Conservation (phyloP, 37 sponge, comb jelly and placozoan species). For the Geodia barretti region DNA sequence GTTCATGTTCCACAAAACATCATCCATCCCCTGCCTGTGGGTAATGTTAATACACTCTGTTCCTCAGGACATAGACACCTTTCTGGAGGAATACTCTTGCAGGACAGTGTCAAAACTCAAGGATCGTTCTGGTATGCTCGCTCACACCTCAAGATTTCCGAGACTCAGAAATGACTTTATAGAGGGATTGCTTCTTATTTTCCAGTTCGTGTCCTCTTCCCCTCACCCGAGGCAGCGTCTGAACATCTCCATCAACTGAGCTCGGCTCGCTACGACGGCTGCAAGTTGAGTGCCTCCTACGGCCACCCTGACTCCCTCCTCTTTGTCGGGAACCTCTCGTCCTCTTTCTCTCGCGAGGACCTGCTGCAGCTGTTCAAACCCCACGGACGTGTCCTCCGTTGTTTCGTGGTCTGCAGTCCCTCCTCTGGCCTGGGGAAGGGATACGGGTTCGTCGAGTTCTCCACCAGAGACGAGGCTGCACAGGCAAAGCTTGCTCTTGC, state of each 20-base stretch:
- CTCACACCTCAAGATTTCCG: not conserved
- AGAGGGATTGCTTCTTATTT: not conserved
- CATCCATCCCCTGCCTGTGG: too few relatives aligned
- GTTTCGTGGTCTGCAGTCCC: conserved; percentile 54
- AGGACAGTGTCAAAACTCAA: conserved; percentile 18
- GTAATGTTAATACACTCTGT: not conserved
- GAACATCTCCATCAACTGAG: conserved; percentile 21
- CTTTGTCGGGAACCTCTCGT: conserved; percentile 78
- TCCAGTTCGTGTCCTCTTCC: conserved; percentile 33
- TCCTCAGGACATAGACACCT: not conserved
- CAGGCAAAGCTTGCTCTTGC: conserved; percentile 65
- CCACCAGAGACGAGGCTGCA: conserved; percentile 51
- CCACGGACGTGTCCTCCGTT: conserved; percentile 59
- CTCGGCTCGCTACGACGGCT: not conserved
- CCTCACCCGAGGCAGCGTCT: conserved; percentile 5
- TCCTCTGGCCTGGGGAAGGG: conserved; percentile 56
- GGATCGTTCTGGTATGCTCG: conserved; percentile 17
- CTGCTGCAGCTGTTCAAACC: conserved; percentile 37
- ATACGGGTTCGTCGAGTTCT: conserved; percentile 76
- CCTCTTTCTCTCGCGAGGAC: conserved; percentile 25
- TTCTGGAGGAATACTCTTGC: conserved; percentile 6
- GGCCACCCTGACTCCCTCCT: conserved; percentile 68
- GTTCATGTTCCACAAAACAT: not conserved
- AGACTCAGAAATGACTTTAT: too few relatives aligned
- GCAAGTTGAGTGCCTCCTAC: conserved; percentile 23